phyloP scores from a whole-genome alignment of 1,140 invertebrate genomes.

The Calephelis virginiensis region DNA sequence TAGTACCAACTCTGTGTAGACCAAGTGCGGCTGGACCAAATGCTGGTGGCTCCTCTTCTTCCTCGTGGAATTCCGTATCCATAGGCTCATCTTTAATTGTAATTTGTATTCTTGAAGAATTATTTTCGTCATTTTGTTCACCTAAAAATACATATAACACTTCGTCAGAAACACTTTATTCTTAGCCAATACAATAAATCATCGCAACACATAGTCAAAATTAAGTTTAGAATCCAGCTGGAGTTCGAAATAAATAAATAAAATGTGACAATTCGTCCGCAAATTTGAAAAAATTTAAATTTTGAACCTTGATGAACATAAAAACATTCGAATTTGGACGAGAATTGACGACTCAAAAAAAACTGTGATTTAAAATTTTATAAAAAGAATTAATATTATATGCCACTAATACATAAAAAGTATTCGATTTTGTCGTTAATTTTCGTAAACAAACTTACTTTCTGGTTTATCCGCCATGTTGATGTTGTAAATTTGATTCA shows the following conservation, averaged over 20 bases:
- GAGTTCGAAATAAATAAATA: conserved; percentile 33
- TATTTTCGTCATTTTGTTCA: conserved; percentile 49
- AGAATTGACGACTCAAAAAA: conserved; percentile 27
- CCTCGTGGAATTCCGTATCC: conserved; percentile 82
- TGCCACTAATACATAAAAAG: conserved; percentile 11
- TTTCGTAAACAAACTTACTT: conserved; percentile 81
- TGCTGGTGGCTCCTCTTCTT: conserved; percentile 82
- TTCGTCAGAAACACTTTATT: conserved; percentile 13
- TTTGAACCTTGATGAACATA: conserved; percentile 56
- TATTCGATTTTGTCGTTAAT: conserved; percentile 27
- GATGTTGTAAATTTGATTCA: conserved; percentile 76
- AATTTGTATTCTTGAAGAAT: conserved; percentile 59
- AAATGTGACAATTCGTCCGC: conserved; percentile 52
- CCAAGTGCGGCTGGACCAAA: conserved; percentile 88
- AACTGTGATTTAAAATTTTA: conserved; percentile 29
- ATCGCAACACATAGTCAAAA: background rate
- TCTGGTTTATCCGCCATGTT: conserved; percentile 88
- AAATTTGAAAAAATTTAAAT: conserved; percentile 79
- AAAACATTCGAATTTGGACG: conserved; percentile 42
- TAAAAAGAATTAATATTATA: conserved; percentile 29
- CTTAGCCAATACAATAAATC: conserved; percentile 3
- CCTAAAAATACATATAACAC: conserved; percentile 43
- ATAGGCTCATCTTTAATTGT: conserved; percentile 81
- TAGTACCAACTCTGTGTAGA: conserved; percentile 87
- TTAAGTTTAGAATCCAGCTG: conserved; percentile 2